Evolutionary conservation across 2,113 vertebrate species (phyloP).

Genomic region (Nothoprocta pentlandii): DNA sequence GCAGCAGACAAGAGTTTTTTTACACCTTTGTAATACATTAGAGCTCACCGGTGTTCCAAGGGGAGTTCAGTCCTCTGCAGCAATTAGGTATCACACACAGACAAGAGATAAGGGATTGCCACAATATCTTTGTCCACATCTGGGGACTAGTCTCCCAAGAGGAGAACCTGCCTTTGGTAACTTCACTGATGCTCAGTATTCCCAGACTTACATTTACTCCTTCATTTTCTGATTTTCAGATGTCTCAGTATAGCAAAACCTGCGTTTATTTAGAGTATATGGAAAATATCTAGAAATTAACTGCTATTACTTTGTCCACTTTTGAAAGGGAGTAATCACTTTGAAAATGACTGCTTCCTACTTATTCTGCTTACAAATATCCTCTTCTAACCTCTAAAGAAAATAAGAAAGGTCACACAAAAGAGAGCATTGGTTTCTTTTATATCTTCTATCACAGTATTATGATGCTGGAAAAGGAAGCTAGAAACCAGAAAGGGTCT

Average conservation of each 20-base stretch:
- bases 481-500: not conserved
- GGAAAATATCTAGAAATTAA: not conserved
- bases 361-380: not conserved
- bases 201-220: not conserved
- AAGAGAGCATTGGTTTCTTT: not conserved
- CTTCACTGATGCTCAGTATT: not conserved
- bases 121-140: not conserved
- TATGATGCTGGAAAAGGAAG: not conserved
- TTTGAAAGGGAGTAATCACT: not conserved
- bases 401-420: not conserved
- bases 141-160: not conserved
- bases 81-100: not conserved
- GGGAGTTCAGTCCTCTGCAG: not conserved
- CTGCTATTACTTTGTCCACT: not conserved
- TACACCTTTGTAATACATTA: not conserved
- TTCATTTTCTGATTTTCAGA: not conserved
- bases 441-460: not conserved
- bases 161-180: not conserved
- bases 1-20: not conserved
- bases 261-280: not conserved
- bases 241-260: not conserved
- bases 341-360: not conserved
- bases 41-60: not conserved
- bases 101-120: no score
- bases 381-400: not conserved